phyloP scores from a whole-genome alignment of 2,797 vertebrate genomes.

The Acropternis orthonyx region DNA sequence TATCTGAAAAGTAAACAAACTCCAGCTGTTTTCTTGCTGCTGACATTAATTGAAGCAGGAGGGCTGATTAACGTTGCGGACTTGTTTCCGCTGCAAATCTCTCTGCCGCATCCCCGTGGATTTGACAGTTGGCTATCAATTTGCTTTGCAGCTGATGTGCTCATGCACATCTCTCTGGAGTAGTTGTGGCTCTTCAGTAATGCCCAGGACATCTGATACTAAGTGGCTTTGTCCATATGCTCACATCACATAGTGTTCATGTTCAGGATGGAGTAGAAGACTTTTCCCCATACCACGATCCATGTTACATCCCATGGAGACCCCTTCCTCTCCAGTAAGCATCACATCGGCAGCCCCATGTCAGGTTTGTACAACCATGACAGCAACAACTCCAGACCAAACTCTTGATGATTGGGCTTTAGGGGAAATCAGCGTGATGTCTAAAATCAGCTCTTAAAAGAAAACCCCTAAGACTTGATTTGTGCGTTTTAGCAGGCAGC shows the following conservation, averaged over 20 bases:
- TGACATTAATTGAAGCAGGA: background rate
- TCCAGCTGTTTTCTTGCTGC: background rate
- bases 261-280: background rate
- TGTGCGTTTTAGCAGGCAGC: background rate
- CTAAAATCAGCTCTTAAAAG: background rate
- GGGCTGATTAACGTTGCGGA: background rate
- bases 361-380: background rate
- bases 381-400: background rate
- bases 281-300: background rate
- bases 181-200: background rate
- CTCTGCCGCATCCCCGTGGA: background rate
- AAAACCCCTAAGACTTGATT: background rate
- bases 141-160: fast-evolving
- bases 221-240: background rate
- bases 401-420: background rate
- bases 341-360: background rate
- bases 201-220: background rate
- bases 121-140: background rate
- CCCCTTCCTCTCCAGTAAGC: background rate
- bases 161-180: background rate
- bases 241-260: background rate
- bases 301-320: background rate
- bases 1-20: conserved; percentile 29
- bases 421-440: background rate
- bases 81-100: background rate